Conservation (phyloP, 2,113 vertebrate species). For the human region DNA sequence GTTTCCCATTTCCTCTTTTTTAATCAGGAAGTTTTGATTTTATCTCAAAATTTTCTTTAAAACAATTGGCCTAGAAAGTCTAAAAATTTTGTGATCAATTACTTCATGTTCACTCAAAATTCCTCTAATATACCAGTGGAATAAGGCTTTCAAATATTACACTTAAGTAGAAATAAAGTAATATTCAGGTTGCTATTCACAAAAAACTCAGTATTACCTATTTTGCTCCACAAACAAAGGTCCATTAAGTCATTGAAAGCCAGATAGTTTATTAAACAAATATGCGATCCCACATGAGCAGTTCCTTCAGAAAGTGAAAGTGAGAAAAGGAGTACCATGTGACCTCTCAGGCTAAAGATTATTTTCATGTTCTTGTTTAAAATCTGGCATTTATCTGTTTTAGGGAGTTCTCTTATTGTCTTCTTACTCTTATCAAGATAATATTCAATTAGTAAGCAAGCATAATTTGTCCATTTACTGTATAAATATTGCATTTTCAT, state of each 20-base stretch:
- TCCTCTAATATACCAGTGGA: background rate
- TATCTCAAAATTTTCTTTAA: background rate
- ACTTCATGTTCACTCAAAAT: background rate
- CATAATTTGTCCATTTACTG: background rate
- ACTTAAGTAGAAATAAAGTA: background rate
- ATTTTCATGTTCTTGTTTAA: background rate
- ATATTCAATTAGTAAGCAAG: background rate
- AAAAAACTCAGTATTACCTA: background rate
- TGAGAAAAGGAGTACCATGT: background rate
- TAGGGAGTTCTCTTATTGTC: background rate
- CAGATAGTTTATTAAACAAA: constrained; percentile 18
- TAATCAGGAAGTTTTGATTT: background rate
- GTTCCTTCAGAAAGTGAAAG: background rate
- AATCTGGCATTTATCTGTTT: background rate
- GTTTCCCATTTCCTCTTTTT: background rate
- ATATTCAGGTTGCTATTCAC: background rate
- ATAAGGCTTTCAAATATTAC: background rate
- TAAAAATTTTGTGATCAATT: background rate
- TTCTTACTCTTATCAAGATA: background rate
- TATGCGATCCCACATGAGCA: background rate
- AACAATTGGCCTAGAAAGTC: background rate
- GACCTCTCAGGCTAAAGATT: background rate
- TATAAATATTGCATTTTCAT: background rate
- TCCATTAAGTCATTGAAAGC: background rate
- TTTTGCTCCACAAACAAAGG: background rate